Base-by-base conservation (phyloP, 2,113 vertebrate genomes). In the Ovis aries region DNA sequence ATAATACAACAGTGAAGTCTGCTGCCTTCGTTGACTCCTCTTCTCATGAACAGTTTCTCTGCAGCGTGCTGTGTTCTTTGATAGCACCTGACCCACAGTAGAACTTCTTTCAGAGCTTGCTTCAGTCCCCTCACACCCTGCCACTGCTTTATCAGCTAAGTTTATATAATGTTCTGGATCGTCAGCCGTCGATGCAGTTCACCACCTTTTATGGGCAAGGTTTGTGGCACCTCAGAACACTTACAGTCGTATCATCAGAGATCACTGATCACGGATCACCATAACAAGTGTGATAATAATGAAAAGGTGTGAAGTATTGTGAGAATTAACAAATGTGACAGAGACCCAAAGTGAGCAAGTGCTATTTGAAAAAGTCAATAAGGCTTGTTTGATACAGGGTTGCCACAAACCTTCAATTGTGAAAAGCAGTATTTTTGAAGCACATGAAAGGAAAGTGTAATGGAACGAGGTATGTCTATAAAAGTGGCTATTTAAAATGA, bases 1-100 rank as follows among this genome's bases (percentile, higher is more conserved):
- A 13, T n/a, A n/a, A n/a, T 12, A 7, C 80, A 23, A 1, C 19
- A 82, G 0, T n/a, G 48, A 82, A 82, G 48, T n/a, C 2, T n/a
- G 80, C 48, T 21, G 19, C 80, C 21, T 52, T 50, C 0, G 2
- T 23, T 23, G 5, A n/a, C 80, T 13, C 16, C 52, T 31, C 77
- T 31, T 50, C 6, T 21, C 10, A 23, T 21, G 48, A 82, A 23
- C 15, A 2, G 3, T 53, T n/a, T n/a, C 31, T 23, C 48, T n/a
- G 50, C 7, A 23, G 31, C 17, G 4, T 4, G 17, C 31, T 52
- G 17, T 52, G 48, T 33, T 23, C 29, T 13, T 23, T 52, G 80
- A n/a, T 0, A 53, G 80, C 48, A 3, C 19, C 31, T 52, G 80
- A 52, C 80, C 80, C 80, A 3, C 50, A n/a, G 80, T 7, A 53